Percentiles rank a stretch among this genome's conserved stretches.
phyloP scores from a whole-genome alignment of 2,888 invertebrate genomes.

The Caradrina kadenii region DNA sequence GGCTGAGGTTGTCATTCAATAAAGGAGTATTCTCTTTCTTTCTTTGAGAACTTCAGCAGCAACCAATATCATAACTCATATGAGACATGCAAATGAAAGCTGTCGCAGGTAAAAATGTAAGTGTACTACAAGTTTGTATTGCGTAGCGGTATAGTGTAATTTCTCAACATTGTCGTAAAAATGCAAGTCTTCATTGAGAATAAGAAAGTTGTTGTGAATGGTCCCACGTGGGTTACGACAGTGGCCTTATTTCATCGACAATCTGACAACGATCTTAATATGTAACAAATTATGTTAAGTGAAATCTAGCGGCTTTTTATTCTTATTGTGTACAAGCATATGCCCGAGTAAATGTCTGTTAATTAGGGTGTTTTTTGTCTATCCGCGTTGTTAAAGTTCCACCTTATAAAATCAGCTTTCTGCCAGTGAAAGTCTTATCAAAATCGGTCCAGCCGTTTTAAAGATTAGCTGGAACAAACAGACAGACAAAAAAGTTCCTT shows the following conservation, averaged over 20 bases:
- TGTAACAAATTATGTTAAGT: constrained; percentile 17
- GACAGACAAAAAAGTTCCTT: no score
- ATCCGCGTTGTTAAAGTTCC: no score
- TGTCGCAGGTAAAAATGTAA: neutral
- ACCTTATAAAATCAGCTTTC: no score
- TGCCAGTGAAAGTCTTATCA: no score
- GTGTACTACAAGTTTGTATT: neutral
- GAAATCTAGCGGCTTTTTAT: constrained; percentile 15
- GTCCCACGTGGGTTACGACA: constrained; percentile 56
- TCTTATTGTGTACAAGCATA: no score
- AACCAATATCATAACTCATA: neutral
- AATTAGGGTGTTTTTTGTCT: no score
- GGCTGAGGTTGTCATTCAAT: neutral
- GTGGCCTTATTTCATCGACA: constrained; percentile 57
- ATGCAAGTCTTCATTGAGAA: constrained; percentile 48
- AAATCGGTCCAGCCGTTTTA: no score
- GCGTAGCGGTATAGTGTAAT: neutral
- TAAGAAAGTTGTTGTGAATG: constrained; percentile 57
- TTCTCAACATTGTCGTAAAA: constrained; percentile 34
- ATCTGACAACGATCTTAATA: constrained; percentile 25
- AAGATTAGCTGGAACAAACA: no score
- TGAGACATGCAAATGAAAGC: neutral
- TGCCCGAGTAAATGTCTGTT: no score
- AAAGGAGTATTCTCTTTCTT: neutral
- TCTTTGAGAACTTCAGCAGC: neutral